Conservation (phyloP, 2,888 invertebrate genomes). For the Lasioglossum marginatum region DNA sequence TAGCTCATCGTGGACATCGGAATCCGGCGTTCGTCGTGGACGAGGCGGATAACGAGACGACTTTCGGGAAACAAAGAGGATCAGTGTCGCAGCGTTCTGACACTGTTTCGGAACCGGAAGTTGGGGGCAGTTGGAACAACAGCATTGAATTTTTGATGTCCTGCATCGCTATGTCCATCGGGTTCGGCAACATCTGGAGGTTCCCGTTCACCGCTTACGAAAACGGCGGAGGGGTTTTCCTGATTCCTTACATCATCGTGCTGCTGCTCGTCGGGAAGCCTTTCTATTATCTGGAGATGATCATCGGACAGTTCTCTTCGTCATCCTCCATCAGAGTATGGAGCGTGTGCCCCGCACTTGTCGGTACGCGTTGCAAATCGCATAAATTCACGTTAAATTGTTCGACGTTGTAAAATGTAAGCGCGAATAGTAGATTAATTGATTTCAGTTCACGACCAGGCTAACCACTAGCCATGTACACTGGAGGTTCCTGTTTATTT, state of each 20-base stretch:
- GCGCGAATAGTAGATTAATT: too few relatives aligned
- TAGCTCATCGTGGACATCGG: not conserved
- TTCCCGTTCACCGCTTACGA: constrained; percentile 89
- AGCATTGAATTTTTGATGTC: constrained; percentile 89
- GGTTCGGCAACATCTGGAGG: constrained; percentile 89
- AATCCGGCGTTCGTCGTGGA: constrained; percentile 20
- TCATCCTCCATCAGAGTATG: constrained; percentile 92
- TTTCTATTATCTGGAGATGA: constrained; percentile 94
- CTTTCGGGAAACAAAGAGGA: not conserved
- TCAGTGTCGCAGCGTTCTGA: not conserved
- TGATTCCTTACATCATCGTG: constrained; percentile 89
- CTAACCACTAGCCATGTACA: too few relatives aligned
- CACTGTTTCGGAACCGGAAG: constrained; percentile 5
- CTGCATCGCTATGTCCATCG: constrained; percentile 88
- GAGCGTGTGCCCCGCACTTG: constrained; percentile 88
- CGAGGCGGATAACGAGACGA: not conserved
- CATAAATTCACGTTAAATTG: too few relatives aligned
- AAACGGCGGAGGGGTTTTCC: constrained; percentile 89
- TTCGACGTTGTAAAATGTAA: too few relatives aligned
- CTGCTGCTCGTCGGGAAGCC: constrained; percentile 91
- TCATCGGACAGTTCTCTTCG: constrained; percentile 93
- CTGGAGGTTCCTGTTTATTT: too few relatives aligned
- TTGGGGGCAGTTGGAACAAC: constrained; percentile 85
- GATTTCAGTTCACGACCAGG: too few relatives aligned
- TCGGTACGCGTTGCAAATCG: constrained; percentile 55